Evolutionary conservation across 2,888 invertebrate genomes (phyloP), one percentile per base, ranked within the genome.

Genomic region (Drosophila yooni): DNA sequence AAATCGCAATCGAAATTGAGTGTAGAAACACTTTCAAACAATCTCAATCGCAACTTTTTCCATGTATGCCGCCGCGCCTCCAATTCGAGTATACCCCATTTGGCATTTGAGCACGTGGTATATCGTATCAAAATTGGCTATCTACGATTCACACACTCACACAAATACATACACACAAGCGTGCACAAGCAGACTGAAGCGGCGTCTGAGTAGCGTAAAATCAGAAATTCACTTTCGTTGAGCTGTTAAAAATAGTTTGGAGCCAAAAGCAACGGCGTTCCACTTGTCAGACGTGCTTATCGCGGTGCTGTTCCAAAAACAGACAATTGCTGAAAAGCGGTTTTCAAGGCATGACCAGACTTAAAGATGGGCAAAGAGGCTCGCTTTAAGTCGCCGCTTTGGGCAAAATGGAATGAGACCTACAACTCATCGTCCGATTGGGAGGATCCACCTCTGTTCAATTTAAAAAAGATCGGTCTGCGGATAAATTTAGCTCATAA

Each of bases 221-320:
- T 84, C 80, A 46, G 72, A 88, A 79, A 83, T 89, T 85, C 91
- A 85, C 84, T 85, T 85, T 85, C 84, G 78, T 83, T 86, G 58
- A 61, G 66, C 60, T 52, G 81, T 81, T 85, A 83, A 81, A 90
- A 90, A 90, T 86, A 84, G 89, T 83, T 63, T 64, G 60, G 36
- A 64, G 61, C 33, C 80, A 50, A 46, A 48, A 34, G 29, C 51
- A 31, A 61, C 59, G 67, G 40, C 71, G 64, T 66, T 75, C 76
- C 83, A 86, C 81, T 68, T 83, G 67, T 48, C 46, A 46, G 64
- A 48, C 70, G 25, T 50, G 57, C 70, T 70, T 40, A 60, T 48
- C 57, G 43, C 21, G 33, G 51, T 51, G 29, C 46, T 48, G 11
- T 62, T 33, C 46, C 31, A 56, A 51, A 43, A 57, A n/a, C 57